Conservation (phyloP, 2,113 vertebrate species). For the Pachypanchax playfairii region DNA sequence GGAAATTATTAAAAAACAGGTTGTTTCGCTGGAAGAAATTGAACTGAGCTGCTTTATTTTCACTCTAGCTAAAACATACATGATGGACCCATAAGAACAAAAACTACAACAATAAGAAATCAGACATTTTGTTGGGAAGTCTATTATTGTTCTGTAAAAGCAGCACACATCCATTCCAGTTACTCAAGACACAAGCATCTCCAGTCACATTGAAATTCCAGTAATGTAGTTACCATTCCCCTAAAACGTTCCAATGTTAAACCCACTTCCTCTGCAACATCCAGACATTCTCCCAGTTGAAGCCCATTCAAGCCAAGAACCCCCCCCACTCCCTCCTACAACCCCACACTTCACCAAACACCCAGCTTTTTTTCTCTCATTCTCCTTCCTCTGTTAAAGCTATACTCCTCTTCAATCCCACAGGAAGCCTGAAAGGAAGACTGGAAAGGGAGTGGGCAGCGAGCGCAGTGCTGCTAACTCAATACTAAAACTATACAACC, state of each 20-base stretch:
- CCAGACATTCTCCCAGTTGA: constrained; percentile 66
- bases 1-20: constrained; percentile 20
- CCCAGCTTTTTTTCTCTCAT: constrained; percentile 10
- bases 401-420: constrained; percentile 76
- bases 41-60: constrained; percentile 46
- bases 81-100: constrained; percentile 10
- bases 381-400: constrained; percentile 69
- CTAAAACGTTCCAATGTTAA: constrained; percentile 58
- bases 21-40: constrained; percentile 46
- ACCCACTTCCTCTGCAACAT: constrained; percentile 69
- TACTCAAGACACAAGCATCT: constrained; percentile 45
- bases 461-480: constrained; percentile 56
- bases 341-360: constrained; percentile 5
- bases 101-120: constrained; percentile 21
- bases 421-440: constrained; percentile 76
- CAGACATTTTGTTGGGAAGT: constrained; percentile 46
- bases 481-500: constrained; percentile 6
- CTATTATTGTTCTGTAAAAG: constrained; percentile 38
- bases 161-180: constrained; percentile 38
- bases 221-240: constrained; percentile 55
- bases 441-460: constrained; percentile 65
- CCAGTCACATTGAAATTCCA: constrained; percentile 58
- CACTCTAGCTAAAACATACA: constrained; percentile 23
- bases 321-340: constrained; percentile 17
- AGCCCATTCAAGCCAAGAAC: constrained; percentile 48